A percentile compares a stretch with the other conserved stretches of the same genome.
Conservation (phyloP, 2,888 invertebrate species). For the Chironomus tentans region DNA sequence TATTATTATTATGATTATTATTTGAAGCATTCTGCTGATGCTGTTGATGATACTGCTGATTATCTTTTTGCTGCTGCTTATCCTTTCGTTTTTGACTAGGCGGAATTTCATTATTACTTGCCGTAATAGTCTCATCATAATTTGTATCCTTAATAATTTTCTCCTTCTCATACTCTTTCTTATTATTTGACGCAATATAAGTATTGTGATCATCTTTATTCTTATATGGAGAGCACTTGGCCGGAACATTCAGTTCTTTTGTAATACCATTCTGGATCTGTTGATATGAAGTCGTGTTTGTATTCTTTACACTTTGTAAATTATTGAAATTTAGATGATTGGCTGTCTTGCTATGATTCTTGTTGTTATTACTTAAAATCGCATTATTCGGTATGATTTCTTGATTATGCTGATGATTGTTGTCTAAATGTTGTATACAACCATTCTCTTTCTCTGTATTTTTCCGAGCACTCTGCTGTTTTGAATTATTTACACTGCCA, state of each 20-base stretch:
- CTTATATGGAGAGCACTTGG: constrained; percentile 19
- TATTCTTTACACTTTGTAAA: constrained; percentile 21
- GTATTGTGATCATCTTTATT: constrained; percentile 22
- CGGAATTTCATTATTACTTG: neutral
- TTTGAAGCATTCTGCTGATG: neutral
- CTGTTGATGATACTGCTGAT: constrained; percentile 21
- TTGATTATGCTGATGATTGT: constrained; percentile 15
- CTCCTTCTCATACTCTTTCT: constrained; percentile 45
- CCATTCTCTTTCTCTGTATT: constrained; percentile 23
- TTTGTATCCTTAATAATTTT: constrained; percentile 44
- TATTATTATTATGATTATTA: neutral
- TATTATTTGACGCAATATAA: constrained; percentile 27
- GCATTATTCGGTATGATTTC: constrained; percentile 21
- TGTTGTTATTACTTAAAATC: constrained; percentile 26
- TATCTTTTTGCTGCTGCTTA: neutral
- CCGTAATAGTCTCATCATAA: constrained; percentile 39
- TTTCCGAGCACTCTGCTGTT: constrained; percentile 13
- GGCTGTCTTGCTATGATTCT: constrained; percentile 15
- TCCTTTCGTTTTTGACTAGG: constrained; percentile 17
- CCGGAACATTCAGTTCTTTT: constrained; percentile 11
- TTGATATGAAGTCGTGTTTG: constrained; percentile 24
- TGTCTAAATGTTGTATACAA: neutral
- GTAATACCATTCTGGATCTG: constrained; percentile 18
- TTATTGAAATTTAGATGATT: constrained; percentile 18
- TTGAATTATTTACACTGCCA: neutral